Conservation (phyloP, 2,113 vertebrate genomes). For the Willisornis vidua region DNA sequence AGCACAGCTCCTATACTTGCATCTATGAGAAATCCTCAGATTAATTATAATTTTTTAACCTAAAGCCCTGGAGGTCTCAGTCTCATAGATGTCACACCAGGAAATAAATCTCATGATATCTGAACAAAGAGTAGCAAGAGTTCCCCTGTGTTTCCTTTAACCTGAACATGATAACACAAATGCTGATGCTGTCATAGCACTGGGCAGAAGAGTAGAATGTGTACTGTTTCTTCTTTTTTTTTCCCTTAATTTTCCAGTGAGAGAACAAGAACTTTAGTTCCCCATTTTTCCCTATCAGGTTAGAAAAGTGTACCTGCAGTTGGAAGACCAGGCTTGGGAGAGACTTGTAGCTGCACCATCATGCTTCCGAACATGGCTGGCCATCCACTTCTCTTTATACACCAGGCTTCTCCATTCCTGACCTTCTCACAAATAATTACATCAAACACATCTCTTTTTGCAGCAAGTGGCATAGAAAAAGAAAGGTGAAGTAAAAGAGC, state of each 20-base stretch:
- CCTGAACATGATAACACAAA: background rate
- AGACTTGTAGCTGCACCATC: background rate
- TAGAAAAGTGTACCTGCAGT: background rate
- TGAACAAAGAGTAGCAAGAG: background rate
- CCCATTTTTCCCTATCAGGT: background rate
- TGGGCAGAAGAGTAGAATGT: background rate
- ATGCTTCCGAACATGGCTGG: background rate
- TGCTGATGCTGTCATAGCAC: background rate
- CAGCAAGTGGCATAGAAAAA: background rate
- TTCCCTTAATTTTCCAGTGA: background rate
- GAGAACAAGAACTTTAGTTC: background rate
- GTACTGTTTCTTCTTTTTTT: too few species aligned
- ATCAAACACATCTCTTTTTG: background rate
- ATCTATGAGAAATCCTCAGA: background rate
- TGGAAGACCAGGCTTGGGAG: background rate
- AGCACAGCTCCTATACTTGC: background rate
- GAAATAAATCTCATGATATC: background rate
- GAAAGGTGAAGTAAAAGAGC: background rate
- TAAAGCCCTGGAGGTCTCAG: background rate
- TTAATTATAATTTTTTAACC: background rate
- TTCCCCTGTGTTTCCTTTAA: background rate
- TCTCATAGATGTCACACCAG: background rate
- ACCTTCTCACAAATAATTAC: background rate
- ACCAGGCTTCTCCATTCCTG: background rate
- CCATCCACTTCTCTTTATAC: background rate